Evolutionary conservation across 2,888 invertebrate species (phyloP), one percentile per base, ranked within the genome.

Genomic region (Acleris holmiana): DNA sequence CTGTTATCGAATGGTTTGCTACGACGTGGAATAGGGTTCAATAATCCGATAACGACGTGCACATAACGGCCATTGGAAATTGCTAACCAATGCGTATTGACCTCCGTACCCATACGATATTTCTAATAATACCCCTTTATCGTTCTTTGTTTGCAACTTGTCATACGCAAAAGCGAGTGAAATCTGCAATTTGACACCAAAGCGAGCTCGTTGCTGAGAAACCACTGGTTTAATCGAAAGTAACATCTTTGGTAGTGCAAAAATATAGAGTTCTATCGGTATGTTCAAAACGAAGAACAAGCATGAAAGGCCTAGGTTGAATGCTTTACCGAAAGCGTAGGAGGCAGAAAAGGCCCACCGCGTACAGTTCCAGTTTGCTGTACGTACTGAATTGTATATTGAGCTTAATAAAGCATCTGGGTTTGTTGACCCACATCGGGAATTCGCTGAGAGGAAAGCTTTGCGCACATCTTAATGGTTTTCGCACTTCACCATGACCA

Each of bases 101-200:
- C 87, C 89, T 83, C 83, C 76, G 78, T 70, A 73, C 79, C 72
- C 71, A 73, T 67, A 75, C 79, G 78, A 82, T 81, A 79, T 78
- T 79, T 86, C 88, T 88, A 88, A 84, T 86, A 82, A 88, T 88
- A 86, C 72, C 76, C 77, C 76, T 75, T 82, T 83, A 83, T 82
- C 78, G 72, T 71, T 73, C 81, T 83, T 80, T 80, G 80, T 83
- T 76, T 77, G 71, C 71, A 70, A 72, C 69, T 70, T 69, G 73
- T 69, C 66, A 71, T 71, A 74, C 73, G 73, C 75, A 77, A 18
- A 48, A 55, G 35, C 60, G 53, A 50, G 44, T 59, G 49, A 55
- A 65, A 62, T 65, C 60, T 65, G 65, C 59, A 55, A 65, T 60
- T 60, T 60, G 60, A 65, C 54, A 60, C 59, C 49, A 17, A 44